Evolutionary conservation across 2,113 vertebrate genomes (phyloP).

Genomic region (Poeciliopsis retropinna): DNA sequence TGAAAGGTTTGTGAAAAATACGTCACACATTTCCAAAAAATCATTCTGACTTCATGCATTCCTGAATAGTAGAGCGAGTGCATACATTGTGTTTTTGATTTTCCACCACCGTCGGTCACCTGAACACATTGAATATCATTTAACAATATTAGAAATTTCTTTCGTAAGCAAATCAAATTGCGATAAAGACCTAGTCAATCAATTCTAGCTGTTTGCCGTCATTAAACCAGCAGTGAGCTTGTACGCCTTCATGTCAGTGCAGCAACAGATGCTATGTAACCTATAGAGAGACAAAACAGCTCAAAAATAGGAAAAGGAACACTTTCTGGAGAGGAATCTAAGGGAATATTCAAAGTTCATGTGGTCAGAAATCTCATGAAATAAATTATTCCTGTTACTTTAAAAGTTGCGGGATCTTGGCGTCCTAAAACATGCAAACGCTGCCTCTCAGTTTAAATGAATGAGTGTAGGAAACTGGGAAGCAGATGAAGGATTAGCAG

Average conservation of each 20-base stretch:
- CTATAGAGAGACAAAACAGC: constrained; percentile 8
- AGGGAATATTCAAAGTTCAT: constrained; percentile 36
- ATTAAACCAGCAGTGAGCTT: constrained; percentile 74
- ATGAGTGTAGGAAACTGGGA: constrained; percentile 22
- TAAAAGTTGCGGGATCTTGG: constrained; percentile 4
- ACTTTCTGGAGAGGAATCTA: constrained; percentile 42
- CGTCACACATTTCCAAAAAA: constrained; percentile 65
- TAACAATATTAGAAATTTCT: background rate
- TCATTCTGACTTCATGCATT: constrained; percentile 76
- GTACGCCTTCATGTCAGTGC: constrained; percentile 78
- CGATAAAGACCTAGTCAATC: constrained; percentile 51
- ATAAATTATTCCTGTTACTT: background rate
- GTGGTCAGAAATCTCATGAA: constrained; percentile 35
- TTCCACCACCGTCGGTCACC: constrained; percentile 24
- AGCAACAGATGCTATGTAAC: constrained; percentile 65
- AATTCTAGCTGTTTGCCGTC: constrained; percentile 68
- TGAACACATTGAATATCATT: constrained; percentile 7
- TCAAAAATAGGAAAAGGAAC: constrained; percentile 9
- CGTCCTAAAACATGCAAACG: constrained; percentile 5
- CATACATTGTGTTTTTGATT: constrained; percentile 48
- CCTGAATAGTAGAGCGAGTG: constrained; percentile 64
- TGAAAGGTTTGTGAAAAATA: constrained; percentile 46
- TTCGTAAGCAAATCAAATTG: background rate
- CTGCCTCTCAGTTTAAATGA: constrained; percentile 27
- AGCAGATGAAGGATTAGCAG: background rate